Evolutionary conservation across 2,113 vertebrate species (phyloP), one percentile per base, ranked within the genome.

Genomic region (Uropsilus gracilis): DNA sequence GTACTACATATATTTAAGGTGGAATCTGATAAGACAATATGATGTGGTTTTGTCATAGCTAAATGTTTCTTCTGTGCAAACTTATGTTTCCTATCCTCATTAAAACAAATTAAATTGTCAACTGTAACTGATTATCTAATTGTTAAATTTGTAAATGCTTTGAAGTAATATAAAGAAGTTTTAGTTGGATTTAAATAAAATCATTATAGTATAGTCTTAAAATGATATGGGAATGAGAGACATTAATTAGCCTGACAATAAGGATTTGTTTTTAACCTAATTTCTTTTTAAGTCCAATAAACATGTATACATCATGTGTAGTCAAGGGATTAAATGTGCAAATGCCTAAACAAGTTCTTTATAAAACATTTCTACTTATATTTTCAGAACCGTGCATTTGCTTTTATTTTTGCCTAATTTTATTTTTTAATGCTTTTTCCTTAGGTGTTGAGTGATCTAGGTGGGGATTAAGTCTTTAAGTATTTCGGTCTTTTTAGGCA

Each of bases 21-120:
- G 90, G 77, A 53, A 71, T 89, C 34, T 91, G 91, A 68, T 71
- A 76, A 98, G 93, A 95, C 28, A 97, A 55, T 26, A 94, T 86
- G 96, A 96, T 96, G 22, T 66, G 50, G 24, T 91, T 98, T 97
- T 96, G 42, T 96, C 63, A 94, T 77, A 95, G 55, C 26, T 90
- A 86, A 94, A 39, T 89, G 46, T 92, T 97, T 86, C 97, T 96
- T 96, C 53, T 93, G 37, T 78, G 50, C 93, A 97, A 98, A 95
- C 46, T 16, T 97, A 87, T 95, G 92, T 88, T 88, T 95, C 46
- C n/a, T 63, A 63, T 82, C 53, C 59, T 97, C 86, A 89, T 97
- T 97, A 97, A 98, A 97, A 90, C 39, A 96, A 97, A 97, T 97
- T 96, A 98, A 90, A 86, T 71, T 97, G 95, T 93, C 96, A 97